Percentiles rank a stretch among this genome's conserved stretches.
Conservation (phyloP, 2,113 vertebrate species). For the Vicugna pacos region DNA sequence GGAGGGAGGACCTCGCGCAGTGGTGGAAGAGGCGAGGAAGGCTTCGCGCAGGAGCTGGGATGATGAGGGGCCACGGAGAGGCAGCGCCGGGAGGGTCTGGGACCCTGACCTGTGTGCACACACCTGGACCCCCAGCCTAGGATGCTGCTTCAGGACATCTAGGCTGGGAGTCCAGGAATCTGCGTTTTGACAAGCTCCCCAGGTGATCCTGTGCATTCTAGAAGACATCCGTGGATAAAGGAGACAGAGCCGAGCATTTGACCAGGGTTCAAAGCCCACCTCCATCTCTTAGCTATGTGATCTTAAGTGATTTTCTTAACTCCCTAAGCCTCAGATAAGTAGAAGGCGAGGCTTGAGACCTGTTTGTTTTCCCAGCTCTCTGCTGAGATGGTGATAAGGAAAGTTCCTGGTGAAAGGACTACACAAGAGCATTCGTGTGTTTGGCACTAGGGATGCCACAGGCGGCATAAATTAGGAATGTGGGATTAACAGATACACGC, state of each 20-base stretch:
- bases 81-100: neutral
- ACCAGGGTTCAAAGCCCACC: neutral
- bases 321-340: neutral
- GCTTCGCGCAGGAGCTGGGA: neutral
- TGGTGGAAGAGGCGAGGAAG: neutral
- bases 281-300: neutral
- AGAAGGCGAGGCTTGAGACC: neutral
- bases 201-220: neutral
- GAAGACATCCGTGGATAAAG: neutral
- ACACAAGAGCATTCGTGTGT: neutral
- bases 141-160: neutral
- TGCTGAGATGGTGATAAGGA: neutral
- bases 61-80: neutral
- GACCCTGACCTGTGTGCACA: neutral
- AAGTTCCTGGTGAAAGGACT: neutral
- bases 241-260: neutral
- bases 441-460: neutral
- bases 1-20: neutral
- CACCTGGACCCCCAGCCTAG: neutral
- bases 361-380: neutral
- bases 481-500: neutral
- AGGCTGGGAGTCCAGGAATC: neutral
- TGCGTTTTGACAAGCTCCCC: neutral
- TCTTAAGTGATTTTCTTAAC: neutral
- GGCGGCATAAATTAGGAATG: neutral